These are phyloP conservation scores for Cancer borealis DNA, from an alignment of 2,888 invertebrate species.

Conservation along the genomic window DNA sequence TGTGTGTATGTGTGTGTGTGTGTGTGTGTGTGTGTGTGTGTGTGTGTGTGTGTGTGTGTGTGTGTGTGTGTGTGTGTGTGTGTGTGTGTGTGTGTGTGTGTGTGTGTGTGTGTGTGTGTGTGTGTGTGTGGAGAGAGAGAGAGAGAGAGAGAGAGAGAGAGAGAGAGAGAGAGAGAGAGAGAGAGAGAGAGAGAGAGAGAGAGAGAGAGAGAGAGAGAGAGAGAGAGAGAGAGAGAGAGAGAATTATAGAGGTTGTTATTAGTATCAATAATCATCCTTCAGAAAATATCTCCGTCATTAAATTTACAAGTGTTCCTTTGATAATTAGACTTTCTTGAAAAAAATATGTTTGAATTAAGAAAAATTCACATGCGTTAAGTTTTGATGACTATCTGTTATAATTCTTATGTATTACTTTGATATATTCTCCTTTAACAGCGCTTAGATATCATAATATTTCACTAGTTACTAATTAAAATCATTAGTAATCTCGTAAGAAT, in stretches of 20 bases:
- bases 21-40: slow-evolving; percentile 40
- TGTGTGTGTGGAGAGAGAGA: neutral
- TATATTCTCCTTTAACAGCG: too few relatives aligned
- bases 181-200: slow-evolving; percentile 38
- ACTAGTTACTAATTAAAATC: too few relatives aligned
- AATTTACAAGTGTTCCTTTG: too few relatives aligned
- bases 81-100: slow-evolving; percentile 32
- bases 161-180: neutral
- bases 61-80: slow-evolving; percentile 27
- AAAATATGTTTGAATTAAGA: too few relatives aligned
- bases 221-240: neutral
- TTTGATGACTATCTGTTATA: too few relatives aligned
- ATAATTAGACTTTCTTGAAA: too few relatives aligned
- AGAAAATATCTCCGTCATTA: too few relatives aligned
- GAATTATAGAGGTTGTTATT: neutral
- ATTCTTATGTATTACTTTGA: too few relatives aligned
- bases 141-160: slow-evolving; percentile 32
- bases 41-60: slow-evolving; percentile 9
- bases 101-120: neutral
- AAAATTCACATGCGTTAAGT: too few relatives aligned
- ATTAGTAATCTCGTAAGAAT: too few relatives aligned
- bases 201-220: slow-evolving; percentile 44
- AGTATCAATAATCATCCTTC: too few relatives aligned
- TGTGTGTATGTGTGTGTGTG: slow-evolving; percentile 37
- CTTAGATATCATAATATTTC: too few relatives aligned